These are phyloP conservation scores for Hypanus sabinus DNA, from an alignment of 2,113 vertebrate genomes.

Conservation along the genomic window DNA sequence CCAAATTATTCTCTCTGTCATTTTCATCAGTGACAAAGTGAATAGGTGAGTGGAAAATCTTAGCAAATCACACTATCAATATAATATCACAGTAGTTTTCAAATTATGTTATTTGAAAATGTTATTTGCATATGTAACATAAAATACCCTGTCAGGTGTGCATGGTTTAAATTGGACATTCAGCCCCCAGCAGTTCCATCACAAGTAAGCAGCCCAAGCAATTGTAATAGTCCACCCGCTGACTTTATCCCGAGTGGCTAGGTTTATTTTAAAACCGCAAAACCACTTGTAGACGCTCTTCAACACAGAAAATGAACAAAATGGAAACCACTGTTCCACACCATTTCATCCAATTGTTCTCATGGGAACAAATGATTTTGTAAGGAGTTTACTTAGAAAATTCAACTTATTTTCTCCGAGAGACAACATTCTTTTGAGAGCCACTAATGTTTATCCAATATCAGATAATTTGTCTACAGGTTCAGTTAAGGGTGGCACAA, in stretches of 20 bases:
- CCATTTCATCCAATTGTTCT: not conserved
- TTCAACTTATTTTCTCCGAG: not conserved
- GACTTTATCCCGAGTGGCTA: not conserved
- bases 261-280: not conserved
- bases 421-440: not conserved
- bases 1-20: not conserved
- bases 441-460: not conserved
- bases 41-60: not conserved
- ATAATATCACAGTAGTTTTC: not conserved
- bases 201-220: not conserved
- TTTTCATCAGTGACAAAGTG: not conserved
- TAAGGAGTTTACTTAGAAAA: not conserved
- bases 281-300: not conserved
- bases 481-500: not conserved
- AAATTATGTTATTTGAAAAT: not conserved
- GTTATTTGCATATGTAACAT: not conserved
- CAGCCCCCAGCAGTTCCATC: not conserved
- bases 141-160: not conserved
- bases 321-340: not conserved
- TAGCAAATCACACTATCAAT: not conserved
- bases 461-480: not conserved
- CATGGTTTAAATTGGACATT: not conserved
- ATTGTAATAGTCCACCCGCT: not conserved
- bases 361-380: not conserved
- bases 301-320: not conserved